phyloP scores from a whole-genome alignment of 2,797 vertebrate genomes.

The Lagocephalus sceleratus region DNA sequence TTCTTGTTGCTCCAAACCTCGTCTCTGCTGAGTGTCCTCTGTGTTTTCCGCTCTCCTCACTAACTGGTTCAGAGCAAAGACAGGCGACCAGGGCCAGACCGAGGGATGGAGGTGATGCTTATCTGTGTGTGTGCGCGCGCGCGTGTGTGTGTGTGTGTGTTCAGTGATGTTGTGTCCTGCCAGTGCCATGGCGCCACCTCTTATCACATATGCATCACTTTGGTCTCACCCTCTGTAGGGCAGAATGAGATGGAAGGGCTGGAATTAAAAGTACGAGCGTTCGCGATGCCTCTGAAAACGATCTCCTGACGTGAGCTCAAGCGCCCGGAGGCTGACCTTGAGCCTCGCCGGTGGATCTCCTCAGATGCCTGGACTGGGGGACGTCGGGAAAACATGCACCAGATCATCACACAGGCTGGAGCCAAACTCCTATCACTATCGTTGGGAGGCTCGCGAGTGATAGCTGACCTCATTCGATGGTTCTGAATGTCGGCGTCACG shows the following conservation, averaged over 20 bases:
- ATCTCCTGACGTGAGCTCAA: too few species aligned
- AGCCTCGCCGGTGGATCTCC: too few species aligned
- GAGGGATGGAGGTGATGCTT: conserved; percentile 60
- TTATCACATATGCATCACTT: conserved; percentile 82
- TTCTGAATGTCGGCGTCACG: too few species aligned
- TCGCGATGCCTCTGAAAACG: too few species aligned
- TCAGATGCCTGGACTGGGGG: too few species aligned
- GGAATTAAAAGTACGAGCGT: not conserved
- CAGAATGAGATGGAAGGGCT: conserved; percentile 4
- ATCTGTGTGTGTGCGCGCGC: conserved; percentile 43
- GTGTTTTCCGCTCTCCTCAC: conserved; percentile 23
- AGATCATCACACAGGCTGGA: too few species aligned
- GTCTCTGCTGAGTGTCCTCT: conserved; percentile 22
- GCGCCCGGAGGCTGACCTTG: too few species aligned
- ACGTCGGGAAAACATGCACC: too few species aligned
- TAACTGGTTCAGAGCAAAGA: conserved; percentile 30
- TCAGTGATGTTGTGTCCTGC: conserved; percentile 75
- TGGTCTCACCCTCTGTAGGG: conserved; percentile 75
- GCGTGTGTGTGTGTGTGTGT: conserved; percentile 17
- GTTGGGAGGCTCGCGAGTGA: too few species aligned
- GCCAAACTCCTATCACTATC: too few species aligned
- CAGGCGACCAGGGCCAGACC: conserved; percentile 36
- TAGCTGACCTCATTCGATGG: too few species aligned
- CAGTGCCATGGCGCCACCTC: conserved; percentile 76
- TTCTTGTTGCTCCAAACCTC: conserved; percentile 7